Percentiles rank a stretch among this genome's conserved stretches.
phyloP scores from a whole-genome alignment of 2,113 vertebrate species.

The Triplophysa dalaica region DNA sequence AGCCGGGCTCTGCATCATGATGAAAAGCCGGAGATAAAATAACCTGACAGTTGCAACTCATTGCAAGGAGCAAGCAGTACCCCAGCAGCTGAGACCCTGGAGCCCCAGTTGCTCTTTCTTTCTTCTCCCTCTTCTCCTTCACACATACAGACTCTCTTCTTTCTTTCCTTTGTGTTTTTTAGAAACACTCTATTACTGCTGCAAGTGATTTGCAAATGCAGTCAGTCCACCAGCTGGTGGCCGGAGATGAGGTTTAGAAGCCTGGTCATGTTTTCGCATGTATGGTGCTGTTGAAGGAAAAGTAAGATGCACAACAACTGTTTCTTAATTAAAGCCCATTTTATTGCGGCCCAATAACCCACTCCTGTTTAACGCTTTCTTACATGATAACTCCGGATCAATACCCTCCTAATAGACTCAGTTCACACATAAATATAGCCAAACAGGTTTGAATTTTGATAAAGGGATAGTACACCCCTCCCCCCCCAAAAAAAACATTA shows the following conservation, averaged over 20 bases:
- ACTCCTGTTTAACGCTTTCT: constrained; percentile 79
- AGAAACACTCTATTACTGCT: constrained; percentile 22
- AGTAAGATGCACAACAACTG: constrained; percentile 79
- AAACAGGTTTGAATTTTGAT: too few species aligned
- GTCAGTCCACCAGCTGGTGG: constrained; percentile 83
- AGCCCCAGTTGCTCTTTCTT: constrained; percentile 74
- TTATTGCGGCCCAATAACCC: constrained; percentile 93
- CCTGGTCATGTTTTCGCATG: constrained; percentile 29
- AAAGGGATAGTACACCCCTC: too few species aligned
- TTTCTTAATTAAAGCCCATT: constrained; percentile 91
- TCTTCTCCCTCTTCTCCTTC: constrained; percentile 37
- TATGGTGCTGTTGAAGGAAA: constrained; percentile 70
- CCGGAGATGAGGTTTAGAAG: constrained; percentile 47
- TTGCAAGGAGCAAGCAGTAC: constrained; percentile 88
- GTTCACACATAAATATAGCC: not conserved
- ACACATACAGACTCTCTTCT: constrained; percentile 40
- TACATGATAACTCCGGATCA: constrained; percentile 89
- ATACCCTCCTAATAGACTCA: constrained; percentile 75
- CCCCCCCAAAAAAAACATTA: too few species aligned
- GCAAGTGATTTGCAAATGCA: constrained; percentile 75
- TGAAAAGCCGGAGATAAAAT: constrained; percentile 99
- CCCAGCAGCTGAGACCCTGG: constrained; percentile 90
- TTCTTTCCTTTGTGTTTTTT: constrained; percentile 30
- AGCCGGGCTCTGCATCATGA: constrained; percentile 89
- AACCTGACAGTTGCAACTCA: constrained; percentile 99